Conservation (phyloP, 30 jellyfish, hydroid and myxozoan species). For the Pseudorhiza aurosa region DNA sequence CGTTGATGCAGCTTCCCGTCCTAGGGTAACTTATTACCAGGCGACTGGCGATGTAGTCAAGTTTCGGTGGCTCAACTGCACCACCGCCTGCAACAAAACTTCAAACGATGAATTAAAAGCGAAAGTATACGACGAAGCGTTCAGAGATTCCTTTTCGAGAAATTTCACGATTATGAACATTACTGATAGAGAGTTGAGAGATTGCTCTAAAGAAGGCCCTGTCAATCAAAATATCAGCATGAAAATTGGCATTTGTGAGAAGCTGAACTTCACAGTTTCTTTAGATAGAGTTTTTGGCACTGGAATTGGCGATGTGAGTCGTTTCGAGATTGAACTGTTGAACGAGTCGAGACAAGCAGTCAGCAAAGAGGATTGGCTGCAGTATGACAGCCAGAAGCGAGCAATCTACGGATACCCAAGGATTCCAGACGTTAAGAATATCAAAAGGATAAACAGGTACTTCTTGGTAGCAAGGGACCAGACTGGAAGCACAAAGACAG, state of each 20-base stretch:
- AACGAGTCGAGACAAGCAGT: constrained; percentile 8
- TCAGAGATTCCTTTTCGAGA: constrained; percentile 20
- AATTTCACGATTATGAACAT: constrained; percentile 17
- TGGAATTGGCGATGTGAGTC: constrained; percentile 70
- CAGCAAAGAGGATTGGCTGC: constrained; percentile 32
- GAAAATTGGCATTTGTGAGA: constrained; percentile 50
- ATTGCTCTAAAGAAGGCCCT: constrained; percentile 39
- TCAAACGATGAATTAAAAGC: neutral
- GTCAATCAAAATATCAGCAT: constrained; percentile 19
- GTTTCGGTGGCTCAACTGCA: constrained; percentile 22
- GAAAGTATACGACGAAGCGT: constrained; percentile 1
- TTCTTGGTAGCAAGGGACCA: constrained; percentile 70
- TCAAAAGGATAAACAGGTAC: constrained; percentile 23
- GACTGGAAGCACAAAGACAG: constrained; percentile 53
- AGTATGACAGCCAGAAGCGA: constrained; percentile 20
- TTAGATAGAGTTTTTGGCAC: constrained; percentile 50
- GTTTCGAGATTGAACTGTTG: constrained; percentile 16
- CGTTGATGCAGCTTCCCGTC: neutral
- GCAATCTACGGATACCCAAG: constrained; percentile 56
- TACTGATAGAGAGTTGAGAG: neutral
- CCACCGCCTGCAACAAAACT: constrained; percentile 22
- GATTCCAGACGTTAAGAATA: neutral
- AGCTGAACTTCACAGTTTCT: constrained; percentile 64
- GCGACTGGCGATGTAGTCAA: neutral
- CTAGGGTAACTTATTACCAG: neutral